A percentile compares a stretch with the other conserved stretches of the same genome.
Evolutionary conservation across 2,113 vertebrate species (phyloP).

Genomic region (Cyanoramphus novaezelandiae): DNA sequence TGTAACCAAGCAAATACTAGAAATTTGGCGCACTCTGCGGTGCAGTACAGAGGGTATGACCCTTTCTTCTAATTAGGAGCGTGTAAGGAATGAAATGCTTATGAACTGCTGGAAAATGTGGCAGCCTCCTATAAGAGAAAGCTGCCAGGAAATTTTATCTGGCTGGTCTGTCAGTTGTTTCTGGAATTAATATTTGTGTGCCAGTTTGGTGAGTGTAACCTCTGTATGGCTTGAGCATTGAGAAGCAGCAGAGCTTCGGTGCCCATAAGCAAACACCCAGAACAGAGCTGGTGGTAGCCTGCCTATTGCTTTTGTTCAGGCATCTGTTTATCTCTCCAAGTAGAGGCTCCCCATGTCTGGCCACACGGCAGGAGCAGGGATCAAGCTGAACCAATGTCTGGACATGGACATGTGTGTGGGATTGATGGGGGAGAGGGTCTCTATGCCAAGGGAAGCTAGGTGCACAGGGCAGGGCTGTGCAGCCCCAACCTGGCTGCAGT

Average conservation of each 20-base stretch:
- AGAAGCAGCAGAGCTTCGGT: background rate
- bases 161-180: background rate
- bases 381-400: background rate
- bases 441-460: rapidly evolving
- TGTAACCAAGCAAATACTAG: background rate
- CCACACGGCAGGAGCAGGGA: background rate
- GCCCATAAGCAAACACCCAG: background rate
- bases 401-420: rapidly evolving
- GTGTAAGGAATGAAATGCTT: background rate
- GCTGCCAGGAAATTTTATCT: background rate
- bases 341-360: background rate
- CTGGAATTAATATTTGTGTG: background rate
- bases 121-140: background rate
- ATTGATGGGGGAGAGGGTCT: background rate
- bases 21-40: background rate
- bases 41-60: background rate
- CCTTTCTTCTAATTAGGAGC: background rate
- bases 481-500: rapidly evolving
- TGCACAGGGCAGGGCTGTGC: rapidly evolving
- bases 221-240: background rate
- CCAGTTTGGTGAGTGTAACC: background rate
- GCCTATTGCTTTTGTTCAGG: background rate
- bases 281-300: background rate
- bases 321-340: background rate
- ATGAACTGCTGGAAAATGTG: background rate